Base-by-base conservation (phyloP, 2,797 vertebrate species). In the Pantherophis vulpinus region DNA sequence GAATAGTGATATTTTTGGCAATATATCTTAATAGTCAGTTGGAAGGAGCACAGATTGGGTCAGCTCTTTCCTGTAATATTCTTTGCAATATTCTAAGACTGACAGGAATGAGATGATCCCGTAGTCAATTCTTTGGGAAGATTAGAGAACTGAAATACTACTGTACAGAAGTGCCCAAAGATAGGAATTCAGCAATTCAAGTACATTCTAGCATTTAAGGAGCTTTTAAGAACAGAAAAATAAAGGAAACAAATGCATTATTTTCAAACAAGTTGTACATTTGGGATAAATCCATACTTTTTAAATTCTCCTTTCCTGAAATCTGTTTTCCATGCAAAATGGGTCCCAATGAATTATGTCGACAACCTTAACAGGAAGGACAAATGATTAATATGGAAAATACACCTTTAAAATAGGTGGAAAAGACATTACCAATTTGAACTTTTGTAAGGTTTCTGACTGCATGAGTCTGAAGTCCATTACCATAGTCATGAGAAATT, bases 391-490 rank as follows among this genome's bases (percentile, higher is more conserved):
- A 66, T 20, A 74, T 88, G 25, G n/a, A 20, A 86, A 86, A 93
- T 32, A 47, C 5, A 27, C 2, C 51, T 86, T 25, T 59, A 92
- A 88, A 88, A 29, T 42, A 42, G 16, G 13, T 86, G 58, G 54
- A 55, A 56, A 93, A 61, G 29, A 55, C 4, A 88, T 47, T 37
- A 58, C 23, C 29, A 25, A 63, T 2, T 18, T 59, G 16, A 29
- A 74, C 37, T 32, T 51, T 37, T 83, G 13, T 51, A 90, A 86
- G 13, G 32, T 55, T 92, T 11, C 89, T 88, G 5, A 29, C 79
- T 94, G 93, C 89, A 93, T 47, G 91, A 92, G 90, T 0, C 56
- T 93, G 29, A 59, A 0, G 89, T 14, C 63, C 92, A 89, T 83
- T 93, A 91, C 20, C 20, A 42, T 1, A 94, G 42, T 25, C 66